Evolutionary conservation across 2,113 vertebrate species (phyloP).

Genomic region (Spea bombifrons): DNA sequence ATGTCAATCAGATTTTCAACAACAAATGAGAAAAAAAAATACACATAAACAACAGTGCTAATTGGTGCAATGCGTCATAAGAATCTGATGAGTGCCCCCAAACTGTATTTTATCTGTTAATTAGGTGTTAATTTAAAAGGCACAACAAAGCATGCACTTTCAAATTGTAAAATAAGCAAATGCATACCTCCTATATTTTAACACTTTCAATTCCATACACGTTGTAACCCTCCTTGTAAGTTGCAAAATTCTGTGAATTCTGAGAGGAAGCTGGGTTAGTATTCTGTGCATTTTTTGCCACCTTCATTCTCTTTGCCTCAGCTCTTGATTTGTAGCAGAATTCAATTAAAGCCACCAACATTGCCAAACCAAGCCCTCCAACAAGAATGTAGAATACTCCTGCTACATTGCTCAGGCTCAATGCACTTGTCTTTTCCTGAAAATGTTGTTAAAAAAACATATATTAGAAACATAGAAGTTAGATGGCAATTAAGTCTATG

Average conservation of each 20-base stretch:
- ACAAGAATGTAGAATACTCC: slow-evolving; percentile 99
- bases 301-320: slow-evolving; percentile 99
- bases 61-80: slow-evolving; percentile 45
- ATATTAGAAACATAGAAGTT: slow-evolving; percentile 69
- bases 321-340: slow-evolving; percentile 99
- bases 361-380: slow-evolving; percentile 98
- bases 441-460: slow-evolving; percentile 64
- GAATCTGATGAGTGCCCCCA: slow-evolving; percentile 75
- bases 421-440: slow-evolving; percentile 99
- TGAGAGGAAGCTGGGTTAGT: slow-evolving; percentile 99
- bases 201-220: slow-evolving; percentile 99
- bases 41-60: too few relatives aligned
- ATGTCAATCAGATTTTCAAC: too few relatives aligned
- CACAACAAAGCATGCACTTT: slow-evolving; percentile 87
- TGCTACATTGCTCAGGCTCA: slow-evolving; percentile 99
- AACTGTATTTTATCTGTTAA: slow-evolving; percentile 67
- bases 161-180: slow-evolving; percentile 91
- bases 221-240: slow-evolving; percentile 99
- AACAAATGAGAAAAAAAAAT: too few relatives aligned
- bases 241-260: slow-evolving; percentile 99
- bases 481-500: slow-evolving; percentile 9
- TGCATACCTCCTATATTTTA: slow-evolving; percentile 99
- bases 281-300: slow-evolving; percentile 99
- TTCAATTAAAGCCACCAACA: slow-evolving; percentile 99
- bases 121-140: slow-evolving; percentile 59